Conservation (phyloP, 2,797 vertebrate genomes). For the Myiothlypis coronata region DNA sequence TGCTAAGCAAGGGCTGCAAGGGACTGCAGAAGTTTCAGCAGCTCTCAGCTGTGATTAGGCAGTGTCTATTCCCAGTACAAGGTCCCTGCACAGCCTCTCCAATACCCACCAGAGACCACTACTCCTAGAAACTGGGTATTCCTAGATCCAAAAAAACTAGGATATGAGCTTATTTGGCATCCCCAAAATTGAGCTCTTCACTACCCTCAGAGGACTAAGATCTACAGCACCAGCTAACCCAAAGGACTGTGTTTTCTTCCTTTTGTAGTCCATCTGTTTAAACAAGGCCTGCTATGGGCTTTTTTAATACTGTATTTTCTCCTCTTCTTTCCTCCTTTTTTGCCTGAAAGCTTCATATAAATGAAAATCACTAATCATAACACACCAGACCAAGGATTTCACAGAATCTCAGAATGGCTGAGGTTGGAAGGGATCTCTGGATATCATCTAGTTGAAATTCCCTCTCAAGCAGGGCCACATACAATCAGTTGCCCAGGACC, state of each 20-base stretch:
- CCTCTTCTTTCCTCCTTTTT: neutral
- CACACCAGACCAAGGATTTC: neutral
- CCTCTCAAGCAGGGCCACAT: neutral
- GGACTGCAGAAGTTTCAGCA: fast-evolving
- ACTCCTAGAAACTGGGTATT: neutral
- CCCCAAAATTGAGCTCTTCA: neutral
- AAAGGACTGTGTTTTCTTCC: neutral
- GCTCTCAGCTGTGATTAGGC: neutral
- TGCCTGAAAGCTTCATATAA: neutral
- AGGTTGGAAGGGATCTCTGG: neutral
- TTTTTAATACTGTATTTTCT: neutral
- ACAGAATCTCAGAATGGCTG: neutral
- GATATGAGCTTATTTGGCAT: neutral
- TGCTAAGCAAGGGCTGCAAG: neutral
- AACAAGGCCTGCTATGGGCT: neutral
- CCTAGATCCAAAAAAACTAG: neutral
- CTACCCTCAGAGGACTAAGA: neutral
- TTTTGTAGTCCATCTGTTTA: neutral
- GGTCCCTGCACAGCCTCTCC: neutral
- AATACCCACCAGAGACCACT: neutral
- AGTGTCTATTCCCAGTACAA: fast-evolving
- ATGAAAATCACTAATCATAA: neutral
- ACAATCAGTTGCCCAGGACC: neutral
- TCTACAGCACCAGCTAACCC: neutral
- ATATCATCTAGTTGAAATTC: neutral